These are phyloP conservation scores for Lasaia peninsularis DNA, from an alignment of 1,140 invertebrate species.

Conservation along the genomic window DNA sequence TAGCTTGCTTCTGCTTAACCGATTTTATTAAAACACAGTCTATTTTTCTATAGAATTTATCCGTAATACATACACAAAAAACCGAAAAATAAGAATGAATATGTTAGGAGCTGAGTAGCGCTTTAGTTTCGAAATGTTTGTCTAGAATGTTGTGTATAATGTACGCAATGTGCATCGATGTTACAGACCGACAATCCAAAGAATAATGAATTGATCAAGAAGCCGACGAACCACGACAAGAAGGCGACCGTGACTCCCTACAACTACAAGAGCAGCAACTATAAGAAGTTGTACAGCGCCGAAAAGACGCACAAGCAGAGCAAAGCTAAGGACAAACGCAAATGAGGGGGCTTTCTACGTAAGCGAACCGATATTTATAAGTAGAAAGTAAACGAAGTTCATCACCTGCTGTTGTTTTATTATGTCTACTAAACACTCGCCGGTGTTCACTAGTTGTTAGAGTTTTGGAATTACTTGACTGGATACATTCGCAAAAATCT, in stretches of 20 bases:
- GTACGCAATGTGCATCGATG: too few relatives aligned
- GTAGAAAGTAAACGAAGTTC: slow-evolving; percentile 2
- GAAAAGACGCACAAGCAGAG: slow-evolving; percentile 36
- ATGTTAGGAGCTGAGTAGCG: not conserved
- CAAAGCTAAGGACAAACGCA: slow-evolving; percentile 1
- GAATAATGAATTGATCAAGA: slow-evolving; percentile 17
- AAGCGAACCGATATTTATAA: slow-evolving; percentile 3
- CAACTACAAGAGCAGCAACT: slow-evolving; percentile 46
- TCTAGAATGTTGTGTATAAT: too few relatives aligned
- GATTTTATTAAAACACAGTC: too few relatives aligned
- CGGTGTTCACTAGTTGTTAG: too few relatives aligned
- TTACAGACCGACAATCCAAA: slow-evolving; percentile 13
- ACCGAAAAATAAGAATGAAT: too few relatives aligned
- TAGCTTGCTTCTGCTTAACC: too few relatives aligned
- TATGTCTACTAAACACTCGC: too few relatives aligned
- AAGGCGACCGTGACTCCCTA: slow-evolving; percentile 29
- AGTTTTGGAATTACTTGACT: too few relatives aligned
- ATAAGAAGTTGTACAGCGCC: slow-evolving; percentile 45
- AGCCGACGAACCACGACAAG: slow-evolving; percentile 23
- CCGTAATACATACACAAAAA: too few relatives aligned
- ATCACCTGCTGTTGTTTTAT: not conserved
- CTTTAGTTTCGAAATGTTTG: too few relatives aligned
- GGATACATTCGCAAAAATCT: too few relatives aligned
- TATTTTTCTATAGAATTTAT: too few relatives aligned
- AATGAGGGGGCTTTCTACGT: not conserved